Percentiles rank a stretch among this genome's conserved stretches.
Evolutionary conservation across 2,888 invertebrate species (phyloP).

Genomic region (Cybosia mesomella): DNA sequence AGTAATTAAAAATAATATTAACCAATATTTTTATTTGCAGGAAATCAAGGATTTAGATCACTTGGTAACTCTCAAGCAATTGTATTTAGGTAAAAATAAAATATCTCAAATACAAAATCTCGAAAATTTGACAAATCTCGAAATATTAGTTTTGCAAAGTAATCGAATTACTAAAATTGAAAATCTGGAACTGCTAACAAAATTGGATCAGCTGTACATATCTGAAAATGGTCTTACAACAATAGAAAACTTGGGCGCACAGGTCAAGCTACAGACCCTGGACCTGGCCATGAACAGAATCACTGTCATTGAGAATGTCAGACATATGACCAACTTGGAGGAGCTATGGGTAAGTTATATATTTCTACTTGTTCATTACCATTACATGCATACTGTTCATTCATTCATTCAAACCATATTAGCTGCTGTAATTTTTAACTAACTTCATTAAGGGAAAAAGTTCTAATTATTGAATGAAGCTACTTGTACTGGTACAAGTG

Average conservation of each 20-base stretch:
- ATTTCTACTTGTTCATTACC: not conserved
- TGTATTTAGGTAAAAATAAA: constrained; percentile 98
- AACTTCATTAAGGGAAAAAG: too few relatives aligned
- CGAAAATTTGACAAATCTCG: constrained; percentile 90
- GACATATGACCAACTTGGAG: constrained; percentile 92
- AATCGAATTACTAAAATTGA: constrained; percentile 96
- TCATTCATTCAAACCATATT: too few relatives aligned
- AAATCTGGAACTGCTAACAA: constrained; percentile 91
- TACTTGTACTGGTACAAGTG: too few relatives aligned
- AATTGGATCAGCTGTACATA: constrained; percentile 95
- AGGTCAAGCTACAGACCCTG: constrained; percentile 92
- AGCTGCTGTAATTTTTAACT: too few relatives aligned
- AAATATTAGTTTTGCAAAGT: constrained; percentile 95
- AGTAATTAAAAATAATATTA: not conserved
- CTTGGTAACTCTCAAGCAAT: constrained; percentile 90
- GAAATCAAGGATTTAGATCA: constrained; percentile 95
- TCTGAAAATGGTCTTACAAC: constrained; percentile 96
- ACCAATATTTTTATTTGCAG: constrained; percentile 73
- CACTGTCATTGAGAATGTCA: constrained; percentile 91
- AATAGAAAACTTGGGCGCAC: constrained; percentile 92
- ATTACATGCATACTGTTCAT: too few relatives aligned
- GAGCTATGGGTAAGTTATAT: constrained; percentile 95
- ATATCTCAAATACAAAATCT: constrained; percentile 95
- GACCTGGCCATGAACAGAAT: constrained; percentile 97
- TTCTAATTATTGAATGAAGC: too few relatives aligned